These are phyloP conservation scores for Tenebrio molitor DNA, from an alignment of 1,140 invertebrate genomes.

Conservation along the genomic window DNA sequence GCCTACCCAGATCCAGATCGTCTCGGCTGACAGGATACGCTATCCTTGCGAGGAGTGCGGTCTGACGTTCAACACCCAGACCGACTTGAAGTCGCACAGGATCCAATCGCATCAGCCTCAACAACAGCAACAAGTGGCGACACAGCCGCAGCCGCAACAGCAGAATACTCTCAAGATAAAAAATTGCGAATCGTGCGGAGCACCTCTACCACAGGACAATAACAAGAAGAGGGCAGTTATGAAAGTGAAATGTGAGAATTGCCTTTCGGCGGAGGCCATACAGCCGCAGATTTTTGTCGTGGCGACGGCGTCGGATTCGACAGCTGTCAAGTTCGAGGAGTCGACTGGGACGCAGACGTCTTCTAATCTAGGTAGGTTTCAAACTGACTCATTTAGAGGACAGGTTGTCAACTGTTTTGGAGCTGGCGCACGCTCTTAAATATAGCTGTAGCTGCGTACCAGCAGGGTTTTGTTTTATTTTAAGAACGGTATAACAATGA, in stretches of 20 bases:
- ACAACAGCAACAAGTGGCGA: constrained; percentile 57
- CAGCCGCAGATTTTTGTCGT: constrained; percentile 73
- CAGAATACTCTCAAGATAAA: constrained; percentile 66
- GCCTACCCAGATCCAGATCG: constrained; percentile 70
- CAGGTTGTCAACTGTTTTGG: constrained; percentile 46
- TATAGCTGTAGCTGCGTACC: no score
- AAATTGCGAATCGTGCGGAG: constrained; percentile 68
- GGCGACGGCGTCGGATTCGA: constrained; percentile 71
- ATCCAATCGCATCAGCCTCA: constrained; percentile 61
- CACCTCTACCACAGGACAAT: constrained; percentile 66
- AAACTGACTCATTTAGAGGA: no score
- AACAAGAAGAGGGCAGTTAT: constrained; percentile 65
- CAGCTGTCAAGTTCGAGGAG: constrained; percentile 70
- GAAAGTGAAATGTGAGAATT: constrained; percentile 66
- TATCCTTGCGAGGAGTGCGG: constrained; percentile 73
- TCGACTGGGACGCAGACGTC: constrained; percentile 64
- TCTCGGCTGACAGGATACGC: constrained; percentile 74
- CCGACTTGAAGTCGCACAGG: constrained; percentile 69
- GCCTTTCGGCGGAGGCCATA: constrained; percentile 64
- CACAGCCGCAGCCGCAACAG: constrained; percentile 59
- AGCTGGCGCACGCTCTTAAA: background rate
- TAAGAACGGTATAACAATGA: no score
- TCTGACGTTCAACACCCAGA: constrained; percentile 70
- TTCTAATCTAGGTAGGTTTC: constrained; percentile 64
- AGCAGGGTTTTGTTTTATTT: no score